Conservation (phyloP, 2,113 vertebrate species). For the Conger conger region DNA sequence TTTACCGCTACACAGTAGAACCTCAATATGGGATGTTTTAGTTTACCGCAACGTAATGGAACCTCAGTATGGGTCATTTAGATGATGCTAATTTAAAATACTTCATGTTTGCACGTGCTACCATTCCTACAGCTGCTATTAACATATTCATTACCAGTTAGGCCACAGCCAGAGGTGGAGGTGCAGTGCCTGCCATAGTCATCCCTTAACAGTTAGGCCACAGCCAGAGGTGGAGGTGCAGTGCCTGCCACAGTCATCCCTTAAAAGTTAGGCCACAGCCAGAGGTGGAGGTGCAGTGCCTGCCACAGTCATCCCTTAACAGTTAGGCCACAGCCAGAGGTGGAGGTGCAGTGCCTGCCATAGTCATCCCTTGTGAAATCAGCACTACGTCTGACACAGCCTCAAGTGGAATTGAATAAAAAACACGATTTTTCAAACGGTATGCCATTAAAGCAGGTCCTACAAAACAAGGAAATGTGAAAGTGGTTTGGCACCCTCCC, state of each 20-base stretch:
- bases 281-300: not conserved
- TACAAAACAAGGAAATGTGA: too few relatives aligned
- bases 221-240: not conserved
- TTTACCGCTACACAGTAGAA: too few relatives aligned
- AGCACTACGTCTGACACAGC: not conserved
- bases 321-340: not conserved
- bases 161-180: not conserved
- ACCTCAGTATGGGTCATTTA: slow-evolving; percentile 4
- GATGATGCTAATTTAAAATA: not conserved
- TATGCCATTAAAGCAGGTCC: too few relatives aligned
- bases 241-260: not conserved
- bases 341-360: not conserved
- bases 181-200: not conserved
- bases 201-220: not conserved
- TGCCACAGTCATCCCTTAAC: not conserved
- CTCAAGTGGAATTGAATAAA: too few relatives aligned
- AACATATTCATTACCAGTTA: not conserved
- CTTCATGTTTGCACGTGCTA: not conserved
- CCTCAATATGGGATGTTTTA: too few relatives aligned
- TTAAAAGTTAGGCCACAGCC: not conserved
- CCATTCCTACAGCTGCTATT: not conserved
- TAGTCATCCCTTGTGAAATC: not conserved
- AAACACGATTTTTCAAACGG: too few relatives aligned
- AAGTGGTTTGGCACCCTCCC: too few relatives aligned
- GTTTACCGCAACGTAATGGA: not conserved